Evolutionary conservation across 2,888 invertebrate species (phyloP), one percentile per base, ranked within the genome.

Genomic region (Agrenia bidenticulata): DNA sequence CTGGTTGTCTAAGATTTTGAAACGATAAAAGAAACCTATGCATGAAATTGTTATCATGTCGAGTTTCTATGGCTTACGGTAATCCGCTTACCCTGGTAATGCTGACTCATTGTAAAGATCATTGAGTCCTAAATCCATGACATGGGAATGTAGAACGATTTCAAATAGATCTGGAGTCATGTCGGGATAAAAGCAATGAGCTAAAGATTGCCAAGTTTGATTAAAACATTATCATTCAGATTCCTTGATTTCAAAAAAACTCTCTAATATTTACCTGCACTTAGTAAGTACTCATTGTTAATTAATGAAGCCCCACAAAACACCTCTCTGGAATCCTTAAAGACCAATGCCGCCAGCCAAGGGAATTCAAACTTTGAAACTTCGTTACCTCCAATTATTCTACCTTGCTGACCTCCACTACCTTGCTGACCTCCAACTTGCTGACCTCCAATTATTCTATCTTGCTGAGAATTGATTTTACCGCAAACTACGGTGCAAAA

Each of bases 291-390:
- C 1, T 42, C 41, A 45, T 19, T n/a, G 19, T 45, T 45, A 19
- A 45, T 45, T 19, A 45, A 45, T 5, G 45, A 45, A 5, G n/a
- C 45, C 19, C 45, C 45, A 45, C 45, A 45, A 45, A 45, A 13
- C 5, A 13, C 55, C 13, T n/a, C 41, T 27, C 56, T 19, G 2
- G 55, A 42, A 1, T 27, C 21, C 15, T 49, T 21, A 39, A 15
- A 27, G 1, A 66, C 66, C 7, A 66, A 41, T 0, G 37, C 66
- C 0, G 57, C 53, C 11, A 57, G 51, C 66, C 66, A 66, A 0
- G 66, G 66, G 27, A 58, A 66, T 24, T 66, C 66, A 42, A 39
- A 57, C 1, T 27, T 23, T 1, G 45, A n/a, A 11, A 59, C 60
- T 2, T 32, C 42, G 1, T 42, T 32, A 9, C 64, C 64, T 17